Percentiles rank a stretch among this genome's conserved stretches.
Conservation (phyloP, 2,113 vertebrate species). For the Prunella himalayana region DNA sequence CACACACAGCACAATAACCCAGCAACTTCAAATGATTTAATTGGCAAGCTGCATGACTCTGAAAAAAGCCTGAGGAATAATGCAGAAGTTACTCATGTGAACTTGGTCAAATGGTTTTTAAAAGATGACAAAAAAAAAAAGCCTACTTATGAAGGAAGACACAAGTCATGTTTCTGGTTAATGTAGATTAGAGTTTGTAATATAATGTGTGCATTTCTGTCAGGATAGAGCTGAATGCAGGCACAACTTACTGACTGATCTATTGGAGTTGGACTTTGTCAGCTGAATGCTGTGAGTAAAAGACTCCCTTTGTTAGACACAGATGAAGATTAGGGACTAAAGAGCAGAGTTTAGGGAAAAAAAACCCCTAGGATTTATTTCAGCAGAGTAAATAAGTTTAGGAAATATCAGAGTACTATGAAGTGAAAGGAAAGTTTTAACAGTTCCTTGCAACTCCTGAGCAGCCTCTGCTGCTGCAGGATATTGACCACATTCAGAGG, state of each 20-base stretch:
- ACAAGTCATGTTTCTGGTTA: not conserved
- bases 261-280: not conserved
- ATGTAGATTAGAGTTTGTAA: constrained; percentile 20
- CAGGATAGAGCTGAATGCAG: not conserved
- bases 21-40: constrained; percentile 25
- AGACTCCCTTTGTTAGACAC: not conserved
- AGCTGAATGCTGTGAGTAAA: not conserved
- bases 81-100: not conserved
- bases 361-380: not conserved
- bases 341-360: accelerated
- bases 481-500: not conserved
- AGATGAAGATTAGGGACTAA: not conserved
- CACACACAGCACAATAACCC: constrained; percentile 23
- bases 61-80: not conserved
- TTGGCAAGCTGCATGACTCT: not conserved
- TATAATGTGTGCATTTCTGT: not conserved
- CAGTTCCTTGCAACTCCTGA: not conserved
- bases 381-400: not conserved
- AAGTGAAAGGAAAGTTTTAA: not conserved
- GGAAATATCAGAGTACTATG: not conserved
- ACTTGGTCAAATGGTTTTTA: not conserved
- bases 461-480: not conserved
- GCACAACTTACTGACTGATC: not conserved
- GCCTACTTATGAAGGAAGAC: not conserved
- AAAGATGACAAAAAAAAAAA: constrained; percentile 10